phyloP scores from a whole-genome alignment of 2,797 vertebrate genomes.

The Pitangus sulphuratus region DNA sequence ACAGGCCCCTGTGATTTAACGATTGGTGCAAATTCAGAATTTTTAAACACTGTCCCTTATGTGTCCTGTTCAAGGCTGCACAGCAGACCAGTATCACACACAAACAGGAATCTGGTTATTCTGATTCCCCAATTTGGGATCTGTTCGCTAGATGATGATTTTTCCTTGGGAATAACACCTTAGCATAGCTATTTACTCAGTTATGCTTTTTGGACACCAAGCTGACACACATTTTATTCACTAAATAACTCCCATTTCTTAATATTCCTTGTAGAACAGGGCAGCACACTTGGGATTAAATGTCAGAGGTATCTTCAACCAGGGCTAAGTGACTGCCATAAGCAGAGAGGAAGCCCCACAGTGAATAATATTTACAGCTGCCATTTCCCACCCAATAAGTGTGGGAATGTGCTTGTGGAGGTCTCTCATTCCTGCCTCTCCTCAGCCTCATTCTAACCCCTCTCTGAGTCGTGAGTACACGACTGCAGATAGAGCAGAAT shows the following conservation, averaged over 20 bases:
- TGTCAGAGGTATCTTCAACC: background rate
- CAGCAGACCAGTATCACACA: background rate
- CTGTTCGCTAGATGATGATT: background rate
- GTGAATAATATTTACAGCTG: background rate
- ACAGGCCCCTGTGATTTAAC: background rate
- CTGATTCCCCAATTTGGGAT: background rate
- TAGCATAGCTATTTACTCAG: background rate
- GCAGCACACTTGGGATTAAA: background rate
- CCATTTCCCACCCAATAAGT: background rate
- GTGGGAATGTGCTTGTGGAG: background rate
- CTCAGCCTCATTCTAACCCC: background rate
- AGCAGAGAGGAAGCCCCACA: background rate
- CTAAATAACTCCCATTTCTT: background rate
- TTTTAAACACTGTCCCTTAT: background rate
- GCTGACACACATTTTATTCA: background rate
- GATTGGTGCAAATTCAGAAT: background rate
- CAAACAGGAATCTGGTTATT: background rate
- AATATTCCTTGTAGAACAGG: background rate
- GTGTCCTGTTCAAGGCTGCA: background rate
- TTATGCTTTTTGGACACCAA: accelerated
- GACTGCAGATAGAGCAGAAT: background rate
- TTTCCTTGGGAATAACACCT: background rate
- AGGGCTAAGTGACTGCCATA: background rate
- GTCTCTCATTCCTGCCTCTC: background rate
- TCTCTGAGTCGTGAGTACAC: background rate